Evolutionary conservation across 2,797 vertebrate species (phyloP).

Genomic region (Odontamblyopus rebecca): DNA sequence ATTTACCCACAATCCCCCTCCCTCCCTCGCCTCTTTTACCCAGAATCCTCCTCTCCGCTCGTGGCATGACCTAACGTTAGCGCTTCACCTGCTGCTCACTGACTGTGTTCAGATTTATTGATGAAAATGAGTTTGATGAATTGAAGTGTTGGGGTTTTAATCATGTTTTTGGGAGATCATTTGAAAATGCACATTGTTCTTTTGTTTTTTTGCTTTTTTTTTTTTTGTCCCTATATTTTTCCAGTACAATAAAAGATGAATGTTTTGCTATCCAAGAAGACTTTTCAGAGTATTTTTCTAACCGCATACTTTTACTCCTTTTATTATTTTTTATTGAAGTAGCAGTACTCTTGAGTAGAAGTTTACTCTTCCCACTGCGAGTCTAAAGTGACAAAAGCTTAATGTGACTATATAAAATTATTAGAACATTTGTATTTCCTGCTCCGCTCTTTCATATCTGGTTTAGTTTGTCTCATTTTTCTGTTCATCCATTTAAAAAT

Average conservation of each 20-base stretch:
- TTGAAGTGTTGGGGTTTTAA: slow-evolving; percentile 66
- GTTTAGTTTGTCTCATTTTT: too few relatives aligned
- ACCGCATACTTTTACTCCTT: too few relatives aligned
- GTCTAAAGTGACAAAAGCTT: too few relatives aligned
- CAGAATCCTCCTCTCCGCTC: slow-evolving; percentile 34
- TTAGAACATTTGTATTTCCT: too few relatives aligned
- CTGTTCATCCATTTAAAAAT: too few relatives aligned
- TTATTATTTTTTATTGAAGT: too few relatives aligned
- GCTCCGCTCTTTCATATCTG: too few relatives aligned
- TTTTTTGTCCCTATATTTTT: slow-evolving; percentile 69
- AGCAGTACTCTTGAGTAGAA: too few relatives aligned
- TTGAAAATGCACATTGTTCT: slow-evolving; percentile 68
- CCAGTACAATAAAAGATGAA: slow-evolving; percentile 77
- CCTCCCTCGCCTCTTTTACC: neutral
- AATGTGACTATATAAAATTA: too few relatives aligned
- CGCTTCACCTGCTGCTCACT: slow-evolving; percentile 72
- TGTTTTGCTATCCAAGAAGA: slow-evolving; percentile 75
- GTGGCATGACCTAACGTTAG: slow-evolving; percentile 73
- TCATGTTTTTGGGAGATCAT: slow-evolving; percentile 48
- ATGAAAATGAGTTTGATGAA: slow-evolving; percentile 54
- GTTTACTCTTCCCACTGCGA: too few relatives aligned
- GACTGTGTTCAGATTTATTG: slow-evolving; percentile 52
- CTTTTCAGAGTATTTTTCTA: too few relatives aligned
- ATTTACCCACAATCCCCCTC: neutral
- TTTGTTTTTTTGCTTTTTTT: slow-evolving; percentile 43